Conservation (phyloP, 1,140 invertebrate species). For the Odontomachus brunneus region DNA sequence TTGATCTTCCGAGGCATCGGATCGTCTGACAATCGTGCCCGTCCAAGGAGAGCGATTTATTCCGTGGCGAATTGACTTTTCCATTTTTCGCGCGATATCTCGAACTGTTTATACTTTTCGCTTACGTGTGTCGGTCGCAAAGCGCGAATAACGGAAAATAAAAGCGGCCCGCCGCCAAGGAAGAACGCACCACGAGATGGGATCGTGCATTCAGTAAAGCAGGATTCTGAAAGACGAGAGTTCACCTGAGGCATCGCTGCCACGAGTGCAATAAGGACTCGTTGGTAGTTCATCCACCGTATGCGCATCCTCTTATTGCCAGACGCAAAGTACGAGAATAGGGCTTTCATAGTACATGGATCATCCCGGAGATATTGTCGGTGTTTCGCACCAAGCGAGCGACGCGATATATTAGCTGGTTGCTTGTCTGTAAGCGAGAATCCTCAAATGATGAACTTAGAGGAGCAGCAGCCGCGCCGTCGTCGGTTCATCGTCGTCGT, state of each 20-base stretch:
- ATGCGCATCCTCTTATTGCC: conserved; percentile 29
- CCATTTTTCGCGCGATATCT: background rate
- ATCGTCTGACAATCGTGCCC: no score
- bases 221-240: conserved; percentile 46
- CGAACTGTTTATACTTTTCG: background rate
- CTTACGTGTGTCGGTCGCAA: background rate
- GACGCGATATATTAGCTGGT: conserved; percentile 1
- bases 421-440: conserved; percentile 27
- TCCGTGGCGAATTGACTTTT: no score
- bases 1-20: no score
- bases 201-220: background rate
- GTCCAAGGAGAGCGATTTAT: no score
- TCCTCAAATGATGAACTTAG: conserved; percentile 35
- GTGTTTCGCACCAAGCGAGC: conserved; percentile 2
- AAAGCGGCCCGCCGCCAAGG: conserved; percentile 11
- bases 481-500: background rate
- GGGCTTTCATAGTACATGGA: conserved; percentile 36
- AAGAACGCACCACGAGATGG: background rate
- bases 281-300: conserved; percentile 24
- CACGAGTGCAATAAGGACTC: conserved; percentile 46
- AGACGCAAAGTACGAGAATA: conserved; percentile 43
- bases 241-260: background rate
- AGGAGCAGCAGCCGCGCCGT: no score
- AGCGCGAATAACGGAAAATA: background rate
- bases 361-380: conserved; percentile 48